Evolutionary conservation across 1,140 invertebrate species (phyloP), one percentile per base, ranked within the genome.

Genomic region (Drosophila sucinea): DNA sequence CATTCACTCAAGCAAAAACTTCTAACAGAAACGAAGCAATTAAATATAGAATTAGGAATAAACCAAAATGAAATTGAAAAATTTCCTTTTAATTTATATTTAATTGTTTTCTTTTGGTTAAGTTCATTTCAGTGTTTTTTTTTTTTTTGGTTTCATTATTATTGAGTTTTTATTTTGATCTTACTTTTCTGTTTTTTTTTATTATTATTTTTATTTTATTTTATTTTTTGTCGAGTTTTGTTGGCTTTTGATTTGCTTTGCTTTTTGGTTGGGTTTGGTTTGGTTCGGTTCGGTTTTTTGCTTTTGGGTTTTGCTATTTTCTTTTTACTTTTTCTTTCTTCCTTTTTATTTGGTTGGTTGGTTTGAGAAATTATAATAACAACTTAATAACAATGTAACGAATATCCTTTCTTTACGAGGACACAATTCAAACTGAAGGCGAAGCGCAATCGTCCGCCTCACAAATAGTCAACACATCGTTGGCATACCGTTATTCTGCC

Each of bases 361-460:
- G 78, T 90, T 90, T 91, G 85, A 61, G 85, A 91, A 84, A 91
- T 91, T 89, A 91, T 91, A 90, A 91, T 91, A 91, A 91, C 90
- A 91, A 91, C 90, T 91, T 91, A 91, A 91, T 83, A 91, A 92
- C 91, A 91, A 91, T 91, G 89, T 91, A 92, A 92, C 91, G 91
- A 92, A 92, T 92, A 92, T 92, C 91, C 91, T 92, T 92, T 91
- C 91, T 90, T 89, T 85, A 90, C 84, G 91, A 92, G 91, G 91
- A 92, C 91, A 92, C 89, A 92, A 92, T 92, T 91, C 79, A 90
- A 92, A 92, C 91, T 92, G 91, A 92, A 91, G 77, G 90, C 87
- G 90, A 91, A 87, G 74, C 67, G 60, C 67, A 54, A 76, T 90
- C 85, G 91, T 89, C 76, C 78, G 81, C 67, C 79, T 92, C 91